Conservation (phyloP, 2,888 invertebrate genomes). For the Endotricha flammealis region DNA sequence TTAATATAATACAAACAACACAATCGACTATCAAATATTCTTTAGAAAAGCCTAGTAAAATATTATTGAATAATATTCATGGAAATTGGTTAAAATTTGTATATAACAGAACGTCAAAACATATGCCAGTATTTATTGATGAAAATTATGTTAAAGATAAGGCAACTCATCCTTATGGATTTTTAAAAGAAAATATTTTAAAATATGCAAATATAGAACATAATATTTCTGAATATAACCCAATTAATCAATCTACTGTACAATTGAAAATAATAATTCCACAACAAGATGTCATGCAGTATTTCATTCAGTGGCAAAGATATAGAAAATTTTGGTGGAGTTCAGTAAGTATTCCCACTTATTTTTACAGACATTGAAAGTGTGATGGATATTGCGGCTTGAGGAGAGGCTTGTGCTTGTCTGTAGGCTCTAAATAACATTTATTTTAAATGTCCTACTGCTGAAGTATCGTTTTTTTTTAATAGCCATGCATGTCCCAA, state of each 20-base stretch:
- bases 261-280: constrained; percentile 60
- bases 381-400: too few relatives aligned
- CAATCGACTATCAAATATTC: constrained; percentile 29
- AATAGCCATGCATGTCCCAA: too few relatives aligned
- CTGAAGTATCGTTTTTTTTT: too few relatives aligned
- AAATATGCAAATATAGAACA: constrained; percentile 27
- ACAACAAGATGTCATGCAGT: constrained; percentile 74
- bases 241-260: constrained; percentile 34
- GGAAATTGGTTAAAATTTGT: constrained; percentile 52
- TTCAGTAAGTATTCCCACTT: constrained; percentile 70
- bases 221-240: constrained; percentile 23
- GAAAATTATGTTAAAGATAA: constrained; percentile 16
- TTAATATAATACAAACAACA: constrained; percentile 32
- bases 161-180: constrained; percentile 34
- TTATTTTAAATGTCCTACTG: too few relatives aligned
- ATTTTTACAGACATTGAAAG: too few relatives aligned
- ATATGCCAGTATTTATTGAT: constrained; percentile 44
- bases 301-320: constrained; percentile 86
- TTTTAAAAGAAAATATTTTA: constrained; percentile 27
- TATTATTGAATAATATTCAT: constrained; percentile 54
- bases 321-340: constrained; percentile 92
- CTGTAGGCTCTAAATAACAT: too few relatives aligned
- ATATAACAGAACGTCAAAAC: constrained; percentile 43
- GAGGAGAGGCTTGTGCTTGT: too few relatives aligned
- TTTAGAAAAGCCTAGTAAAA: constrained; percentile 43